Evolutionary conservation across 2,113 vertebrate genomes (phyloP), one percentile per base, ranked within the genome.

Genomic region (Pyxicephalus adspersus): DNA sequence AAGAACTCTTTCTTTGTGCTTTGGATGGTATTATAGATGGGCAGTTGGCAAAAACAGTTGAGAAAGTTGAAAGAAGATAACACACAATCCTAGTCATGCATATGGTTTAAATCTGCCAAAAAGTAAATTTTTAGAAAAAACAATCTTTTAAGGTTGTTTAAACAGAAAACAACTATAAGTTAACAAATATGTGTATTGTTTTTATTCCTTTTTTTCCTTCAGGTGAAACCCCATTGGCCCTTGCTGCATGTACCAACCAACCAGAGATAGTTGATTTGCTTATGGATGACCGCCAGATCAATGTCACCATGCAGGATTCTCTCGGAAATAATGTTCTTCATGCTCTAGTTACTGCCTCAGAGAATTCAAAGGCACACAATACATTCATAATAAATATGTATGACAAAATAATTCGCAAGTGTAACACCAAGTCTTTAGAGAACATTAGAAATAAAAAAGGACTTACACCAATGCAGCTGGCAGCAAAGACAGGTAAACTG

Each of bases 201-300:
- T n/a, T n/a, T n/a, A n/a, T n/a, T 1, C 7, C 1, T 22, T n/a
- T 11, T 0, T 6, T 57, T n/a, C 3, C 58, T 34, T 22, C 29
- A 94, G 93, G 93, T 0, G 93, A 94, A 83, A 93, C 92, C 0
- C 91, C 93, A 0, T 84, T 94, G 85, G 91, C 93, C 0, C 75
- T 94, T 83, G 93, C 93, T 0, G 93, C 93, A 0, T 94, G 93
- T 31, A 94, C 93, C 86, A 94, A 94, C 77, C 93, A 94, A 61
- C 91, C 91, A 0, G 93, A 93, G 72, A 91, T 94, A 0, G 90
- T 92, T 20, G 86, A 92, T 8, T 84, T 94, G 58, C 80, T 94
- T 63, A 94, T 94, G 89, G 90, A 91, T 51, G 91, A 94, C 0
- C 84, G 85, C 68, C 88, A 89, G 52, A 93, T 90, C 0, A 88